Percentiles rank a stretch among this genome's conserved stretches.
Conservation (phyloP, 2,113 vertebrate genomes). For the Seriola dumerili region DNA sequence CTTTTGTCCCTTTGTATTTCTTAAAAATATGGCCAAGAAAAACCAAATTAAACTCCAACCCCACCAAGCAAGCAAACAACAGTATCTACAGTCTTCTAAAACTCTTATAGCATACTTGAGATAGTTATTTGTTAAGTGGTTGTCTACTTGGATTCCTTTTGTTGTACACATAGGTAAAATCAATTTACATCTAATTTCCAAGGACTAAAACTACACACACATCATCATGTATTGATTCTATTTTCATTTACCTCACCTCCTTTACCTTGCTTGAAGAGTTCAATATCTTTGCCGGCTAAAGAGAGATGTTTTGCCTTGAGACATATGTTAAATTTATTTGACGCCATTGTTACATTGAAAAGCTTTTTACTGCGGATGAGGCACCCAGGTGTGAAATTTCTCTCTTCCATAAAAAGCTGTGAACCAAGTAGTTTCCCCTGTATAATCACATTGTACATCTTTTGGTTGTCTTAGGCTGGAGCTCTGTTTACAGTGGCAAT, state of each 20-base stretch:
- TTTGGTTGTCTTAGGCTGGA: background rate
- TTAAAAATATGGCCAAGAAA: background rate
- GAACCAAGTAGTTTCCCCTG: too few species aligned
- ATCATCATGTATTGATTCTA: background rate
- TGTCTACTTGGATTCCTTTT: background rate
- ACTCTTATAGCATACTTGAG: background rate
- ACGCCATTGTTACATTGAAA: background rate
- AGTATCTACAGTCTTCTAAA: background rate
- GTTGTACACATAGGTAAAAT: background rate
- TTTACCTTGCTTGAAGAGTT: background rate
- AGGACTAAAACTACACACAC: background rate
- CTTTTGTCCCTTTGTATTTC: background rate
- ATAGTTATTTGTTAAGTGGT: background rate
- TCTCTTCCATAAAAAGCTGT: too few species aligned
- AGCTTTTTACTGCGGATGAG: too few species aligned
- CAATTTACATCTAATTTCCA: background rate
- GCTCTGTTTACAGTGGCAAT: background rate
- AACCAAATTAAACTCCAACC: background rate
- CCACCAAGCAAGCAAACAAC: background rate
- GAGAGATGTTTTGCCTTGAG: background rate
- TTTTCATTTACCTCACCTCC: background rate
- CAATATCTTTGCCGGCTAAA: background rate
- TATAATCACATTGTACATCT: background rate
- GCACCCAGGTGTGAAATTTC: too few species aligned
- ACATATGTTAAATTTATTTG: background rate